Conservation (phyloP, 2,797 vertebrate genomes). For the Danio jaintianensis region DNA sequence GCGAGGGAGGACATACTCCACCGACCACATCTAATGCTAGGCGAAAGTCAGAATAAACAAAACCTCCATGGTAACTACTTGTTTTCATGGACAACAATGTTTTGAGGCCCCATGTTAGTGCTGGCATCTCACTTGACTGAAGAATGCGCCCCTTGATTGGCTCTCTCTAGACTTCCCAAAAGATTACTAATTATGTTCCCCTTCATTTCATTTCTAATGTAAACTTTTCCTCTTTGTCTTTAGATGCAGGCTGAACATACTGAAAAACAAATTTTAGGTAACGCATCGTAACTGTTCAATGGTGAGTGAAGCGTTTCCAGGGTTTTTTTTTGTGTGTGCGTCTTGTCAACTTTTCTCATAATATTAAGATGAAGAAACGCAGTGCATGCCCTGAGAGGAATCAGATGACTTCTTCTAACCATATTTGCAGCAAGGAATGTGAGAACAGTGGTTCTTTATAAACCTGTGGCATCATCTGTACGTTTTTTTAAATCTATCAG, state of each 20-base stretch:
- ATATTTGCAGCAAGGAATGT: constrained; percentile 40
- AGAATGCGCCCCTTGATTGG: constrained; percentile 55
- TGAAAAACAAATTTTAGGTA: constrained; percentile 56
- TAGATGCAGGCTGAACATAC: constrained; percentile 41
- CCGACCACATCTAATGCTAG: constrained; percentile 53
- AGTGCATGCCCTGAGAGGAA: constrained; percentile 28
- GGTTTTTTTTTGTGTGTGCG: constrained; percentile 4
- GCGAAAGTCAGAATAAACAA: constrained; percentile 54
- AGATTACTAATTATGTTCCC: constrained; percentile 57
- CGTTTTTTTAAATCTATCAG: constrained; percentile 8
- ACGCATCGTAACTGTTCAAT: constrained; percentile 26
- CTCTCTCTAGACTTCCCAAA: constrained; percentile 49
- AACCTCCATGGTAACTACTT: constrained; percentile 56
- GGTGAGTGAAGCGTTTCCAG: constrained; percentile 12
- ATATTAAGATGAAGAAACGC: constrained; percentile 46
- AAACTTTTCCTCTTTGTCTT: constrained; percentile 46
- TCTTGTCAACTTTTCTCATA: constrained; percentile 18
- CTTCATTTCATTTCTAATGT: constrained; percentile 57
- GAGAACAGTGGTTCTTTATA: constrained; percentile 34
- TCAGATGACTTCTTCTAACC: constrained; percentile 39
- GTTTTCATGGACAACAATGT: constrained; percentile 44
- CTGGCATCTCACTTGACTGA: constrained; percentile 54
- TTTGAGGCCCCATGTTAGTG: constrained; percentile 53
- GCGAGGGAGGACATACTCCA: constrained; percentile 29
- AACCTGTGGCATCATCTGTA: constrained; percentile 31